Evolutionary conservation across 1,140 invertebrate species (phyloP), one percentile per base, ranked within the genome.

Genomic region (Drosophila asahinai): DNA sequence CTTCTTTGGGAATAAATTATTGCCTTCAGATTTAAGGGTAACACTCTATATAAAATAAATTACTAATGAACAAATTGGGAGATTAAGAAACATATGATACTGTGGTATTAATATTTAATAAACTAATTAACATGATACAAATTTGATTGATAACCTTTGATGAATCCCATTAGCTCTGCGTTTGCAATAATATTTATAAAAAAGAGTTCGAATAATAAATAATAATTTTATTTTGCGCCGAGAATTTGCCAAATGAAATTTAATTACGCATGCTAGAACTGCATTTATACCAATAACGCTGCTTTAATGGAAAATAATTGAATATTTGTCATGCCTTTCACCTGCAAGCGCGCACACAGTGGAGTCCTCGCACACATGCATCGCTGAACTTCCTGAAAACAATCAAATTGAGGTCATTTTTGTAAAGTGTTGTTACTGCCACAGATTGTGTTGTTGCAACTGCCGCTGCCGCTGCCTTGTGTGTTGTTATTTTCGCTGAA

Each of bases 281-380:
- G 60, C 83, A 82, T 86, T 86, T 86, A 80, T 86, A 77, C 81
- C 67, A 86, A 86, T 86, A 86, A 80, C 70, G 45, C 62, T 49
- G 70, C 67, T 58, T 82, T 86, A 86, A 86, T 86, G 83, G 72
- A 82, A 80, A 86, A 86, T 86, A 86, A 86, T 86, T 74, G 83
- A 82, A 73, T 82, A 86, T 77, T 86, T 86, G 63, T 63, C 77
- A 77, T 68, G 43, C 43, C 66, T 70, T 74, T 75, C 47, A 75
- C 63, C 63, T 63, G 58, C 59, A 63, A 57, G 52, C 54, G 19
- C 58, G 64, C 47, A 63, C 17, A 47, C 33, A 33, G 12, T 45
- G 7, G 22, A 36, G 51, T 52, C 61, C 64, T 54, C 42, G 47
- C 54, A 70, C 36, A 55, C 38, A 77, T 42, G 57, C 67, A 63